phyloP scores from a whole-genome alignment of 2,797 vertebrate species.

The Spatula versicolor region DNA sequence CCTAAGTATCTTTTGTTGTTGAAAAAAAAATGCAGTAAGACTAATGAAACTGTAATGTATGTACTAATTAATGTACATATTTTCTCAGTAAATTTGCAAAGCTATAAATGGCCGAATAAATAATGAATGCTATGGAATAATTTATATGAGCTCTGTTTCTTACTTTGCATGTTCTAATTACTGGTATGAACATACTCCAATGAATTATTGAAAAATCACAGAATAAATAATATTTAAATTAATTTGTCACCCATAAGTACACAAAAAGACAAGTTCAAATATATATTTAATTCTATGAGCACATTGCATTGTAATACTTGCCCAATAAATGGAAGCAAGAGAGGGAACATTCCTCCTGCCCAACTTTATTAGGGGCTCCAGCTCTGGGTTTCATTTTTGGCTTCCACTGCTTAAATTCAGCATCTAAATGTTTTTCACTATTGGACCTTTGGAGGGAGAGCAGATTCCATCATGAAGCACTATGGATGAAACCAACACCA shows the following conservation, averaged over 20 bases:
- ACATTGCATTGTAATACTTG: background rate
- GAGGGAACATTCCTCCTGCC: background rate
- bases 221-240: slow-evolving; percentile 66
- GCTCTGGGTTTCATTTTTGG: background rate
- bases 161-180: slow-evolving; percentile 61
- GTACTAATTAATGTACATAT: slow-evolving; percentile 43
- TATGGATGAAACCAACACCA: background rate
- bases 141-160: slow-evolving; percentile 44
- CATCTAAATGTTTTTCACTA: background rate
- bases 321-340: background rate
- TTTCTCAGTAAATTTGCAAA: slow-evolving; percentile 51
- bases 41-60: slow-evolving; percentile 45
- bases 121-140: slow-evolving; percentile 61
- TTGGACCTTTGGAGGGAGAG: background rate
- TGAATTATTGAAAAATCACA: slow-evolving; percentile 63
- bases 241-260: slow-evolving; percentile 42
- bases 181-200: background rate
- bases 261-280: slow-evolving; percentile 34
- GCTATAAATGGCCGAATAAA: slow-evolving; percentile 63
- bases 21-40: background rate
- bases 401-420: background rate
- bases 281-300: slow-evolving; percentile 20
- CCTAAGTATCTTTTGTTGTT: background rate
- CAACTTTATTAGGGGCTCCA: background rate
- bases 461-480: background rate